Evolutionary conservation across 2,113 vertebrate species (phyloP), one percentile per base, ranked within the genome.

Genomic region (Chlamydotis undulata): DNA sequence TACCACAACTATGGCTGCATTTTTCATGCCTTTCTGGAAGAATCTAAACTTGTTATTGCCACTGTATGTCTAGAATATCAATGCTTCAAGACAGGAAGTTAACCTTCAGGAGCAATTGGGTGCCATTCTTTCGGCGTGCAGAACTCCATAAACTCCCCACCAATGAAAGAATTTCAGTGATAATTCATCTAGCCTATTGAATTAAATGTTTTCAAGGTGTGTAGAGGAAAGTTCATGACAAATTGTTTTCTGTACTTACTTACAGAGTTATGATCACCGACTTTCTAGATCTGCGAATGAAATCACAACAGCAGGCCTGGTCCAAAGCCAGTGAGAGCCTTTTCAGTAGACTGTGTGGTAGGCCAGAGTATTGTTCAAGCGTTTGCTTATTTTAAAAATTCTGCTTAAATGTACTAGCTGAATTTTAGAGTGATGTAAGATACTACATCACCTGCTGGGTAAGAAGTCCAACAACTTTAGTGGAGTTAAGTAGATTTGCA

Each of bases 21-120:
- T 75, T 80, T 35, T 33, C 12, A 14, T n/a, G 19, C 22, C 45
- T 68, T 68, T 55, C 49, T 87, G 61, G 56, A 83, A 56, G 43
- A 83, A 60, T 28, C 18, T 56, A 10, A 26, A 60, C 14, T 52
- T 47, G 6, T 56, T 55, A 71, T n/a, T 87, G 19, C 11, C 43
- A 28, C 19, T 0, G 0, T n/a, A 17, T 29, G 13, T 50, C 71
- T 43, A 56, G 52, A 55, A 47, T 87, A 70, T 53, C 39, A 18
- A 0, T 31, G 33, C 25, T 26, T 50, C 52, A 73, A 91, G 21
- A 39, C 14, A 31, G 1, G 14, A 88, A 74, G 18, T 53, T 52
- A 73, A 49, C 0, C 0, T 29, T 75, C 23, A 43, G 29, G 53
- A 68, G 10, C 29, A 65, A 35, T 4, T n/a, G 7, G 4, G 8